Conservation (phyloP, 2,888 invertebrate genomes). For the Tinea semifulvella region DNA sequence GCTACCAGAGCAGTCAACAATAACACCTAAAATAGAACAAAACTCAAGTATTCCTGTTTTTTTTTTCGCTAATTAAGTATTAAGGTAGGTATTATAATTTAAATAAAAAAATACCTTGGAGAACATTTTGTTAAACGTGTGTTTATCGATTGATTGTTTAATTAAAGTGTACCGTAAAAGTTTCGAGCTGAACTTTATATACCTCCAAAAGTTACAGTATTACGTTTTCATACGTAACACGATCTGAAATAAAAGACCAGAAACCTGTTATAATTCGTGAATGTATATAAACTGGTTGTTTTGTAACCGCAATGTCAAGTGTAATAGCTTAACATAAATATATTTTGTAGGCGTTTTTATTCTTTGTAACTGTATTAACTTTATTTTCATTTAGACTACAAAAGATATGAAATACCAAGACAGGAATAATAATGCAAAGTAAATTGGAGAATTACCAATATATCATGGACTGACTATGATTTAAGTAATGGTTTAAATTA, state of each 20-base stretch:
- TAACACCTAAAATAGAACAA: slow-evolving; percentile 18
- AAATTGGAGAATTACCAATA: too few relatives aligned
- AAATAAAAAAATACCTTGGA: slow-evolving; percentile 31
- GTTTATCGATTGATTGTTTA: background rate
- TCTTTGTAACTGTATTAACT: background rate
- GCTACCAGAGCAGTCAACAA: slow-evolving; percentile 20
- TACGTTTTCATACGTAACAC: background rate
- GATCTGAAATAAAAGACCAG: slow-evolving; percentile 3
- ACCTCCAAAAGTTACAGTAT: background rate
- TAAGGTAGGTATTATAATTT: background rate
- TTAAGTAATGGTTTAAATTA: too few relatives aligned
- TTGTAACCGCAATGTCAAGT: slow-evolving; percentile 2
- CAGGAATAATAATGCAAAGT: too few relatives aligned
- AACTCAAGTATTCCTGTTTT: too few relatives aligned
- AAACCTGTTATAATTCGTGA: background rate
- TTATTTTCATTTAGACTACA: too few relatives aligned
- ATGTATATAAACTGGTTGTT: background rate
- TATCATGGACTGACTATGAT: too few relatives aligned
- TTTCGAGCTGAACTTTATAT: background rate
- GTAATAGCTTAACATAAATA: background rate
- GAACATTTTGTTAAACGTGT: slow-evolving; percentile 28
- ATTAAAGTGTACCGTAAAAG: background rate
- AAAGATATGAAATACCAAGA: too few relatives aligned
- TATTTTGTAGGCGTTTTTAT: background rate
- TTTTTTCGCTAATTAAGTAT: background rate